Evolutionary conservation across 2,888 invertebrate genomes (phyloP).

Genomic region (Eupithecia centaureata): DNA sequence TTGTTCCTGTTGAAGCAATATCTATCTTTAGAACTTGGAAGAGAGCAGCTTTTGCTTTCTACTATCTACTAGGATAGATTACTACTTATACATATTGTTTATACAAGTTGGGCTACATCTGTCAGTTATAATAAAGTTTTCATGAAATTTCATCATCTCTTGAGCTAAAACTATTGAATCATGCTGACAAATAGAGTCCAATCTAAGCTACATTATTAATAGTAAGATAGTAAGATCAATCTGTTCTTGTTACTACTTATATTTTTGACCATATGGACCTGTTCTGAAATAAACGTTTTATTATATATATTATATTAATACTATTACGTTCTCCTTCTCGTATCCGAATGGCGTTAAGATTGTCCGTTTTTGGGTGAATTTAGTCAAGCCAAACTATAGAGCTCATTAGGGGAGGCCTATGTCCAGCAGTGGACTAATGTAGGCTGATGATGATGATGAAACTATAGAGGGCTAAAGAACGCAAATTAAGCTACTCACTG

Average conservation of each 20-base stretch:
- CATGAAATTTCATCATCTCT: background rate
- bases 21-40: background rate
- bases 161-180: background rate
- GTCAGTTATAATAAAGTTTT: background rate
- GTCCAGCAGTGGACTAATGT: too few relatives aligned
- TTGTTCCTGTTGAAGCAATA: conserved; percentile 58
- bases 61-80: background rate
- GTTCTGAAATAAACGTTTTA: too few relatives aligned
- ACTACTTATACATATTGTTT: background rate
- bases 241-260: too few relatives aligned
- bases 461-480: too few relatives aligned
- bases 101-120: background rate
- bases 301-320: too few relatives aligned
- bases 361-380: background rate
- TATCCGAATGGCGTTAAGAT: background rate
- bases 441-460: too few relatives aligned
- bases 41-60: background rate
- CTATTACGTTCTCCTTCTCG: background rate
- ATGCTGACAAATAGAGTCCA: background rate
- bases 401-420: too few relatives aligned
- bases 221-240: too few relatives aligned
- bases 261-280: too few relatives aligned
- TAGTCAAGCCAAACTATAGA: background rate
- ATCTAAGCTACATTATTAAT: background rate
- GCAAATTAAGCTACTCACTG: background rate